phyloP scores from a whole-genome alignment of 1,140 invertebrate genomes.

The Nebria ingens region DNA sequence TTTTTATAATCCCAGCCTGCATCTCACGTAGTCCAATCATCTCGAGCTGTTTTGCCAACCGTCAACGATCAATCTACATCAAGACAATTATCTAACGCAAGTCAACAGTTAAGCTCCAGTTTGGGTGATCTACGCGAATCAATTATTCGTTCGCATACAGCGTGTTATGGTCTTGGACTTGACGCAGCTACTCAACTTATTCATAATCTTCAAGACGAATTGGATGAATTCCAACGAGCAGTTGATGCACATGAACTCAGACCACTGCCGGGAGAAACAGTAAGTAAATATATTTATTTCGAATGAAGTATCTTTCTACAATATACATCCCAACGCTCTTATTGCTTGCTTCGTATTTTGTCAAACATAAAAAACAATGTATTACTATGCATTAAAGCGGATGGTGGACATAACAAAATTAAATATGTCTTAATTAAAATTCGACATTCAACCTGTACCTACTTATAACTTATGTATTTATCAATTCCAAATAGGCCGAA shows the following conservation, averaged over 20 bases:
- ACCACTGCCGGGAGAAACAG: slow-evolving; percentile 79
- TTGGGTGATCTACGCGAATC: slow-evolving; percentile 67
- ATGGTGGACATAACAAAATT: no score
- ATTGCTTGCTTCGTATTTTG: neutral
- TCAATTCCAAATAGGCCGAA: no score
- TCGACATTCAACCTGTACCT: neutral
- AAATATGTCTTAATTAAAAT: neutral
- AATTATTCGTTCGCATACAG: slow-evolving; percentile 72
- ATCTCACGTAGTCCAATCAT: slow-evolving; percentile 53
- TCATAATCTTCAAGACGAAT: slow-evolving; percentile 64
- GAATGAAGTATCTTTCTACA: no score
- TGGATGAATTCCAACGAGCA: slow-evolving; percentile 68
- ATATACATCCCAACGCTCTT: neutral
- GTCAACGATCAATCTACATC: slow-evolving; percentile 59
- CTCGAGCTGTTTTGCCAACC: slow-evolving; percentile 75
- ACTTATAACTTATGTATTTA: neutral
- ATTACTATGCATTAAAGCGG: no score
- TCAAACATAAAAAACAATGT: no score
- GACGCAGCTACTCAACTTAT: slow-evolving; percentile 77
- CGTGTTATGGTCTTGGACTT: slow-evolving; percentile 77
- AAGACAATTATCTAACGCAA: slow-evolving; percentile 49
- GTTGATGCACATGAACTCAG: slow-evolving; percentile 57
- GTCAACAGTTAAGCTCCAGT: slow-evolving; percentile 64
- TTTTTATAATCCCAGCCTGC: slow-evolving; percentile 29
- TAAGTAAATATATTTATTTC: no score